phyloP scores from a whole-genome alignment of 2,113 vertebrate species.

The Cyanoramphus novaezelandiae region DNA sequence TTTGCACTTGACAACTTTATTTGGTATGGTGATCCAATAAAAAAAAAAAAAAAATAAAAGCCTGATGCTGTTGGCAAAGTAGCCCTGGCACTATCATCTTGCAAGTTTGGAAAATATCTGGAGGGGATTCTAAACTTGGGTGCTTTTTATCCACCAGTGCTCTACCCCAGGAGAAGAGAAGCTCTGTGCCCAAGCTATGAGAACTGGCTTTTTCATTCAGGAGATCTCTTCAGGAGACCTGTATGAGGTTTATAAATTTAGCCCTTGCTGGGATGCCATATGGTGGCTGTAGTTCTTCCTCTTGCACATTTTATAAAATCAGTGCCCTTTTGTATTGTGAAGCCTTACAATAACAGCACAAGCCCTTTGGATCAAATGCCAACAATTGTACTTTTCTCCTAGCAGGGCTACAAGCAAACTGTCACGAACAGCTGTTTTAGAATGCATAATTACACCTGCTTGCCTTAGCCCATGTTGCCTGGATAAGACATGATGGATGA shows the following conservation, averaged over 20 bases:
- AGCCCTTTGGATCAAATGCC: neutral
- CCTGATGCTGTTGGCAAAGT: neutral
- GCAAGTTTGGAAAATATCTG: neutral
- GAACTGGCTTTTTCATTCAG: neutral
- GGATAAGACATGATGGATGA: neutral
- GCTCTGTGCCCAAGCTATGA: neutral
- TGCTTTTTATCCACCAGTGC: neutral
- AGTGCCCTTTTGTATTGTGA: neutral
- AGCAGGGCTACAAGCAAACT: conserved; percentile 4
- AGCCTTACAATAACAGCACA: neutral
- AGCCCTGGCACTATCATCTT: neutral
- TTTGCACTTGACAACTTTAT: neutral
- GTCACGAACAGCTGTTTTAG: neutral
- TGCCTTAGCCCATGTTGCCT: neutral
- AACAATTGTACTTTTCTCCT: conserved; percentile 10
- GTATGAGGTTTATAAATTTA: neutral
- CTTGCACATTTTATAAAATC: neutral
- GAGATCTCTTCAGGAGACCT: neutral
- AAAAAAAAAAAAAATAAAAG: neutral
- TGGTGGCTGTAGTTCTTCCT: neutral
- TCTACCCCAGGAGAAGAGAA: neutral
- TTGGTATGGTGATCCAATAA: neutral
- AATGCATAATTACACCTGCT: neutral
- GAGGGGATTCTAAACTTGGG: neutral
- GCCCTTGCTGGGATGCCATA: neutral